These are phyloP conservation scores for Mongoloraphidia duomilia DNA, from an alignment of 2,888 invertebrate genomes.

Conservation along the genomic window DNA sequence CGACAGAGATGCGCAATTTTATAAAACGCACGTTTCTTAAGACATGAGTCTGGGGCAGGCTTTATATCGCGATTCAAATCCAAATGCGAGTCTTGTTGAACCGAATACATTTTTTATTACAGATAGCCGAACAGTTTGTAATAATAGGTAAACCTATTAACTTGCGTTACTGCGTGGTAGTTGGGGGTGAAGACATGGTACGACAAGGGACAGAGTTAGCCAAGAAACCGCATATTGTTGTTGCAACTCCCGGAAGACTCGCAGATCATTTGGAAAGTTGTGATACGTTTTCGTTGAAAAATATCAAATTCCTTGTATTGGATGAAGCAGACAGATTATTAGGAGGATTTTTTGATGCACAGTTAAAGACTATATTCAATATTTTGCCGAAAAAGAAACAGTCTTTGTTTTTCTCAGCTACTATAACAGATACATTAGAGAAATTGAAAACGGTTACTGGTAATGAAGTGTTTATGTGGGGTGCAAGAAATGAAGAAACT, in stretches of 20 bases:
- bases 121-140: slow-evolving; percentile 91
- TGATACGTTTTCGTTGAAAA: slow-evolving; percentile 63
- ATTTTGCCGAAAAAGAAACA: slow-evolving; percentile 66
- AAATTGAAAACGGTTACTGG: slow-evolving; percentile 47
- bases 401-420: slow-evolving; percentile 87
- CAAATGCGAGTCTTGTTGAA: no score
- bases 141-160: slow-evolving; percentile 81
- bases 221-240: slow-evolving; percentile 81
- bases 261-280: slow-evolving; percentile 87
- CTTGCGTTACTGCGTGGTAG: slow-evolving; percentile 69
- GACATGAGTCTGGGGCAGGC: no score
- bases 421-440: slow-evolving; percentile 72
- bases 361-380: slow-evolving; percentile 64
- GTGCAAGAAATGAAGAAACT: slow-evolving; percentile 55
- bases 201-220: slow-evolving; percentile 72
- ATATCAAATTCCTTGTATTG: slow-evolving; percentile 73
- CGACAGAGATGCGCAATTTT: no score
- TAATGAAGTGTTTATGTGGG: slow-evolving; percentile 46
- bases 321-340: slow-evolving; percentile 92
- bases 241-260: slow-evolving; percentile 90
- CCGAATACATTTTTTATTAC: slow-evolving; percentile 18
- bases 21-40: no score
- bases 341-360: slow-evolving; percentile 67
- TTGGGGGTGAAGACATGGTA: slow-evolving; percentile 92
- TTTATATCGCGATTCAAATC: no score